A percentile compares a stretch with the other conserved stretches of the same genome.
These are phyloP conservation scores for Menura novaehollandiae DNA, from an alignment of 2,113 vertebrate species.

Conservation along the genomic window DNA sequence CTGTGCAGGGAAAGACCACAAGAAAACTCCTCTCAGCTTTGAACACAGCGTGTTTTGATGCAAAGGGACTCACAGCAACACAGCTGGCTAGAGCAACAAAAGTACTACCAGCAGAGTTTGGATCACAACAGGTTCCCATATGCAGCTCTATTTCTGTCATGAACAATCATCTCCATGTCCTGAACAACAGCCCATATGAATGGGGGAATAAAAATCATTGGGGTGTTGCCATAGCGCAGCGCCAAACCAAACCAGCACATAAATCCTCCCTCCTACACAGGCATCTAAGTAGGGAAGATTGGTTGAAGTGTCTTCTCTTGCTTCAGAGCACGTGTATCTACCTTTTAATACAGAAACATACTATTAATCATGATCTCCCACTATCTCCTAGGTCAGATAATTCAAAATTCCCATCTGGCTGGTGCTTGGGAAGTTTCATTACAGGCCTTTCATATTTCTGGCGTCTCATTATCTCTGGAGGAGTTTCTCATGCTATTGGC, in stretches of 20 bases:
- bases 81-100: background rate
- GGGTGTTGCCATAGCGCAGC: background rate
- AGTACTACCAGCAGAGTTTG: background rate
- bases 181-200: background rate
- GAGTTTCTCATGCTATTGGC: conserved; percentile 2
- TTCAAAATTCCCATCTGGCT: background rate
- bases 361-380: background rate
- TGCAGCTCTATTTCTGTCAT: background rate
- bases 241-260: background rate
- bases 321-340: background rate
- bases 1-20: background rate
- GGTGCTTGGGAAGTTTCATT: background rate
- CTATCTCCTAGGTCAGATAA: background rate
- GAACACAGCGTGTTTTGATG: background rate
- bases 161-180: background rate
- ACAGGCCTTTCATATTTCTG: background rate
- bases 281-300: background rate
- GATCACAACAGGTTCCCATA: background rate
- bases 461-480: background rate
- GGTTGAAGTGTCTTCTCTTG: background rate
- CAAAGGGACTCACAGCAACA: background rate
- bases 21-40: background rate
- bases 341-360: background rate
- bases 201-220: background rate
- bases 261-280: background rate